Evolutionary conservation across 2,113 vertebrate genomes (phyloP).

Genomic region (Bettongia penicillata): DNA sequence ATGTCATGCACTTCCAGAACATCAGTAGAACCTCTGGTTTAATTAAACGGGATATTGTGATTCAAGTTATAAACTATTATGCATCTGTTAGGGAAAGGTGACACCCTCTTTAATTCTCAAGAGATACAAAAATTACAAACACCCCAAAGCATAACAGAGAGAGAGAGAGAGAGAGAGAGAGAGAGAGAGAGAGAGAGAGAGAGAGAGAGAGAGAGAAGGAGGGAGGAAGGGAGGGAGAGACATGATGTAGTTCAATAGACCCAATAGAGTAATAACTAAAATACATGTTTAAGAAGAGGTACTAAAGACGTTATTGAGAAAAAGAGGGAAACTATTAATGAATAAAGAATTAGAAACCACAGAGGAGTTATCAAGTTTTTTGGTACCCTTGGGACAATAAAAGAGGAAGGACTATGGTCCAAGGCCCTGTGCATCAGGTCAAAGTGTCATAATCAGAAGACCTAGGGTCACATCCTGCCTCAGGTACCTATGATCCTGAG

Average conservation of each 20-base stretch:
- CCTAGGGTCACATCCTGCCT: not conserved
- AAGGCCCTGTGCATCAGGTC: not conserved
- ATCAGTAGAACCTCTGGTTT: conserved; percentile 15
- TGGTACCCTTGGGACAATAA: not conserved
- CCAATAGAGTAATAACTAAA: not conserved
- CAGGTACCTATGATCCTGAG: not conserved
- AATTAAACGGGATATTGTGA: not conserved
- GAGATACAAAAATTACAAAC: not conserved
- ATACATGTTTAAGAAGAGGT: not conserved
- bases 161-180: too few species aligned
- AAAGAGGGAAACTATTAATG: not conserved
- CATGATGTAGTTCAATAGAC: not conserved
- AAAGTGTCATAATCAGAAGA: not conserved
- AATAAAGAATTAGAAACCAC: not conserved
- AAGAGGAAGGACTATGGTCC: not conserved
- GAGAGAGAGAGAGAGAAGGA: not conserved
- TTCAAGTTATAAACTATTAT: conserved; percentile 4
- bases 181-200: not conserved
- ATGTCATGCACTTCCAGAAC: not conserved
- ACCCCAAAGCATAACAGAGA: not conserved
- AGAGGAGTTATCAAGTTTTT: not conserved
- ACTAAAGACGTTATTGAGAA: not conserved
- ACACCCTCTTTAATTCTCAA: not conserved
- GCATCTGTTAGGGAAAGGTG: not conserved
- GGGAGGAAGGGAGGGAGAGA: too few species aligned